Conservation (phyloP, 2,113 vertebrate species). For the Archilochus colubris region DNA sequence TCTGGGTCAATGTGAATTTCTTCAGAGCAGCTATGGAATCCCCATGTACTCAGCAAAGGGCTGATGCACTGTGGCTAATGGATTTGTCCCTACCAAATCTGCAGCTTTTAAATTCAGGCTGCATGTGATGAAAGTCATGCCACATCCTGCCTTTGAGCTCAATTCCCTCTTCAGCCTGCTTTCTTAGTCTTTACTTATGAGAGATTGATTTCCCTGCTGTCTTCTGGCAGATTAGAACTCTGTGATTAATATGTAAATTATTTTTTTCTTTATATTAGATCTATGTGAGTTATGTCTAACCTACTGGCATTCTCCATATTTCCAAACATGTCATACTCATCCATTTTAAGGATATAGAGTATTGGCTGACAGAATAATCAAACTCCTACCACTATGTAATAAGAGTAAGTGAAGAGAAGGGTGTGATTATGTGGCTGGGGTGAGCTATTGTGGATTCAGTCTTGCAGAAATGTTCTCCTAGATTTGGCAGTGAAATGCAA, state of each 20-base stretch:
- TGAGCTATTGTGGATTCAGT: neutral
- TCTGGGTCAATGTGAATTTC: neutral
- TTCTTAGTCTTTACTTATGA: neutral
- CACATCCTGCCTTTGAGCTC: neutral
- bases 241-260: conserved; percentile 59
- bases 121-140: neutral
- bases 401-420: conserved; percentile 22
- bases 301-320: neutral
- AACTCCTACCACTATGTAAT: conserved; percentile 13
- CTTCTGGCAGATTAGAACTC: conserved; percentile 31
- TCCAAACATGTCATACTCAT: conserved; percentile 20
- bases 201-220: conserved; percentile 32
- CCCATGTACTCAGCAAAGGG: neutral
- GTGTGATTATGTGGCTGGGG: neutral
- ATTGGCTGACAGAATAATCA: conserved; percentile 48
- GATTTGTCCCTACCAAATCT: conserved; percentile 15
- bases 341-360: conserved; percentile 2
- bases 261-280: conserved; percentile 48
- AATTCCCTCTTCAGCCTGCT: conserved; percentile 6
- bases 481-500: neutral
- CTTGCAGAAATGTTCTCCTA: neutral
- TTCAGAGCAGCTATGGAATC: neutral
- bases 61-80: conserved; percentile 20
- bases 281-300: conserved; percentile 52
- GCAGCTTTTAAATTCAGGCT: conserved; percentile 15